Percentiles rank a stretch among this genome's conserved stretches.
Evolutionary conservation across 30 jellyfish, hydroid and myxozoan species (phyloP).

Genomic region (Turritopsis dohrnii): DNA sequence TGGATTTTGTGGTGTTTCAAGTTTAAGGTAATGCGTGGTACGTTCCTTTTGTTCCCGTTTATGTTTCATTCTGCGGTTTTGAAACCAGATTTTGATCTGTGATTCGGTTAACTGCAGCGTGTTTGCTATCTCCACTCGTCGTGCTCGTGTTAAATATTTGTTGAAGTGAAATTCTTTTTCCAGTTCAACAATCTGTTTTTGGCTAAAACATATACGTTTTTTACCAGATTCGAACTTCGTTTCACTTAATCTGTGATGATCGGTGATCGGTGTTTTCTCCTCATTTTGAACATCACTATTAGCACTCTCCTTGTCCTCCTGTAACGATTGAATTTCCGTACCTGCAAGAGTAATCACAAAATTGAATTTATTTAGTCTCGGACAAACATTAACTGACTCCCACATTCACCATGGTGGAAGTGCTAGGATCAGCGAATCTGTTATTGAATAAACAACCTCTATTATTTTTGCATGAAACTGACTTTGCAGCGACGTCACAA

Average conservation of each 20-base stretch:
- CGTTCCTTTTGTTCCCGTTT: conserved; percentile 83
- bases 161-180: conserved; percentile 86
- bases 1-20: conserved; percentile 60
- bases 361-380: no score
- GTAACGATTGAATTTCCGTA: background rate
- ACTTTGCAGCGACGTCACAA: no score
- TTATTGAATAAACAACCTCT: no score
- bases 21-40: conserved; percentile 31
- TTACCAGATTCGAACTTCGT: conserved; percentile 33
- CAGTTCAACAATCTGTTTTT: conserved; percentile 82
- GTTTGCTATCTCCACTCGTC: conserved; percentile 74
- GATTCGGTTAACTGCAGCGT: conserved; percentile 55
- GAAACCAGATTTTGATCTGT: conserved; percentile 84
- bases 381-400: no score
- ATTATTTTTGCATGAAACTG: no score
- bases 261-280: conserved; percentile 23
- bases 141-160: conserved; percentile 70
- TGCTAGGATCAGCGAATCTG: no score
- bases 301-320: background rate
- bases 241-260: conserved; percentile 23
- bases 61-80: conserved; percentile 85
- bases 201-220: conserved; percentile 85
- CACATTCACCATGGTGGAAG: no score
- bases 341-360: background rate
- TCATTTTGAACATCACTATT: background rate